phyloP scores from a whole-genome alignment of 2,113 vertebrate genomes.

The Piprites chloris region DNA sequence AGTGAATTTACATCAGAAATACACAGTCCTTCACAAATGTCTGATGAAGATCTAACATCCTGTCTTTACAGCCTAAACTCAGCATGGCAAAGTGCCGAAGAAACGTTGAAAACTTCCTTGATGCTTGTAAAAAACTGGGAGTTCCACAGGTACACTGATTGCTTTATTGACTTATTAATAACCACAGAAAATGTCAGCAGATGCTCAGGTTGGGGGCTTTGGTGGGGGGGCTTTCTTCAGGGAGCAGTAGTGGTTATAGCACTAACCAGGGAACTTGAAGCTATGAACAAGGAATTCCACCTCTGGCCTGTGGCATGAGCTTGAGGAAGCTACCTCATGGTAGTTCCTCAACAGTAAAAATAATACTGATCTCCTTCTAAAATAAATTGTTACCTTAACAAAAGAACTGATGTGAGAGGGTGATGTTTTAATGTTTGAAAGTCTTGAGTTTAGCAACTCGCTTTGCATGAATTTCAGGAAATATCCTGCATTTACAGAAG shows the following conservation, averaged over 20 bases:
- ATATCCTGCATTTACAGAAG: background rate
- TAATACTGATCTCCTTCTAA: background rate
- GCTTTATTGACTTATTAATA: background rate
- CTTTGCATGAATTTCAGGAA: background rate
- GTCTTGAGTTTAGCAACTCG: background rate
- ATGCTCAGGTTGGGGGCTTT: rapidly evolving
- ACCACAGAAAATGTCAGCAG: background rate
- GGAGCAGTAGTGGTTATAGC: background rate
- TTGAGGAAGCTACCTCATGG: background rate
- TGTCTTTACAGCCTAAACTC: slow-evolving; percentile 89
- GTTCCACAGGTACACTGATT: slow-evolving; percentile 86
- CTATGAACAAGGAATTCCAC: background rate
- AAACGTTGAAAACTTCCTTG: slow-evolving; percentile 98
- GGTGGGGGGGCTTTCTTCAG: background rate
- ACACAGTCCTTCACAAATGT: background rate
- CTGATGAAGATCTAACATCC: background rate
- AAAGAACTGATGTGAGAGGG: background rate
- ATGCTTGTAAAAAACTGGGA: slow-evolving; percentile 97
- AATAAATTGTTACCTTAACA: background rate
- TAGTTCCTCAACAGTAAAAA: background rate
- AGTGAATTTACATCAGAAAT: background rate
- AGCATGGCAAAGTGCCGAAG: slow-evolving; percentile 99
- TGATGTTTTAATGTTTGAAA: background rate
- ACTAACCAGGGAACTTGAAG: background rate
- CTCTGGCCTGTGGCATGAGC: background rate